Conservation (phyloP, 2,888 invertebrate species). For the Drosophila longiperda region DNA sequence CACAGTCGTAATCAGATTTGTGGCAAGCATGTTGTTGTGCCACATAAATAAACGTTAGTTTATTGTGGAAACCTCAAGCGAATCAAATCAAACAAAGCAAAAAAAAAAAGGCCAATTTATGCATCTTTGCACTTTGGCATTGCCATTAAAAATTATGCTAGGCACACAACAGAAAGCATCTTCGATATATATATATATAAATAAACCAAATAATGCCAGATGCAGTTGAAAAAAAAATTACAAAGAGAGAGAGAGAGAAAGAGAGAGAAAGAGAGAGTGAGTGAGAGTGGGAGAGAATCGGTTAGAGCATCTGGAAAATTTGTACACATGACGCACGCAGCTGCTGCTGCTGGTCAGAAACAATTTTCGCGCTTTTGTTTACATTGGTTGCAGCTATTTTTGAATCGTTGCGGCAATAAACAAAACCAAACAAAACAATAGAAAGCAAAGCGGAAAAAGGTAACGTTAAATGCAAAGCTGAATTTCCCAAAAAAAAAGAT, state of each 20-base stretch:
- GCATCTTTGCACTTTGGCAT: slow-evolving; percentile 73
- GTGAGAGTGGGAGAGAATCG: neutral
- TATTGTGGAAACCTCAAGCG: slow-evolving; percentile 40
- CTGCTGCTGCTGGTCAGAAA: slow-evolving; percentile 56
- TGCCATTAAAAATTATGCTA: slow-evolving; percentile 72
- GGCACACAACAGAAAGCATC: slow-evolving; percentile 31
- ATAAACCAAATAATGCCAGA: slow-evolving; percentile 31
- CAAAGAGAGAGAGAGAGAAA: neutral
- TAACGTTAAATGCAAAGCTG: slow-evolving; percentile 20
- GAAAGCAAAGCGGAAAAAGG: slow-evolving; percentile 34
- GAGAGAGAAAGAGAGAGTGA: neutral
- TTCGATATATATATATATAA: slow-evolving; percentile 25
- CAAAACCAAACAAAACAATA: slow-evolving; percentile 73
- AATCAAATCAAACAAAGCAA: slow-evolving; percentile 23
- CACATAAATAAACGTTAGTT: slow-evolving; percentile 71
- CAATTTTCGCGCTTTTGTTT: slow-evolving; percentile 72
- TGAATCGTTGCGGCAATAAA: slow-evolving; percentile 69
- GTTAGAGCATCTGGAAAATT: slow-evolving; percentile 73
- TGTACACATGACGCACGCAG: slow-evolving; percentile 74
- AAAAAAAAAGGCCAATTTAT: slow-evolving; percentile 58
- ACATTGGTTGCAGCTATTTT: slow-evolving; percentile 78
- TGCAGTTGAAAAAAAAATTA: slow-evolving; percentile 39
- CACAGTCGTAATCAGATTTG: slow-evolving; percentile 31
- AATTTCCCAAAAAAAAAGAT: slow-evolving; percentile 47
- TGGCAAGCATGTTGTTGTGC: slow-evolving; percentile 54